A percentile compares a stretch with the other conserved stretches of the same genome.
Conservation (phyloP, 2,113 vertebrate species). For the Xiphophorus couchianus region DNA sequence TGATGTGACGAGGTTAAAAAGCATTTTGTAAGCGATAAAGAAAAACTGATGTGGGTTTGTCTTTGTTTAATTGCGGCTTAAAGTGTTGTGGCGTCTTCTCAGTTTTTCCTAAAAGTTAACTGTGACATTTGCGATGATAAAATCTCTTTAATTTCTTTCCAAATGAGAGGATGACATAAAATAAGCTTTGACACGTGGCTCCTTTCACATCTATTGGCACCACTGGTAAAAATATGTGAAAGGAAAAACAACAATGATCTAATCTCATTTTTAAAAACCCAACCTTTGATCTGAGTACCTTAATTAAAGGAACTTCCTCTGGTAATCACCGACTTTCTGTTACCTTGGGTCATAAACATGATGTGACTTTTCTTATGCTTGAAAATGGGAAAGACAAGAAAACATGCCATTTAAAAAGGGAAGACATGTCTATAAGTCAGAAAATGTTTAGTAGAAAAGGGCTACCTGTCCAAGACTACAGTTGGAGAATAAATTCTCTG, state of each 20-base stretch:
- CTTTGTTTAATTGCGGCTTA: conserved; percentile 33
- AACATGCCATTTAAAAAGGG: neutral
- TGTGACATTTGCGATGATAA: conserved; percentile 25
- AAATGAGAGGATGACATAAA: conserved; percentile 1
- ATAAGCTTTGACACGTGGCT: neutral
- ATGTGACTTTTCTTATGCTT: neutral
- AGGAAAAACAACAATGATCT: neutral
- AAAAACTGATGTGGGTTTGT: conserved; percentile 32
- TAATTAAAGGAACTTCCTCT: neutral
- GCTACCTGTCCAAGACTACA: neutral
- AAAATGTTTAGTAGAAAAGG: neutral
- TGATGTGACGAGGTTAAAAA: conserved; percentile 50
- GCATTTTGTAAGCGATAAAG: conserved; percentile 18
- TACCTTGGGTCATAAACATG: neutral
- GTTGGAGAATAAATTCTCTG: neutral
- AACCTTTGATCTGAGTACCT: too few relatives aligned
- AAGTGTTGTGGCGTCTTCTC: conserved; percentile 32
- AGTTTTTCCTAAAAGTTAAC: conserved; percentile 19
- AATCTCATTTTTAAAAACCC: neutral
- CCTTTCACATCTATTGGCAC: neutral
- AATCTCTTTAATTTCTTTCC: conserved; percentile 10
- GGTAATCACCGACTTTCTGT: neutral
- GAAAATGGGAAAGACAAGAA: neutral
- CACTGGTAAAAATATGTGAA: neutral
- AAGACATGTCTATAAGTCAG: neutral